A percentile compares a stretch with the other conserved stretches of the same genome.
phyloP scores from a whole-genome alignment of 2,888 invertebrate species.

The Drosophila melanosoma region DNA sequence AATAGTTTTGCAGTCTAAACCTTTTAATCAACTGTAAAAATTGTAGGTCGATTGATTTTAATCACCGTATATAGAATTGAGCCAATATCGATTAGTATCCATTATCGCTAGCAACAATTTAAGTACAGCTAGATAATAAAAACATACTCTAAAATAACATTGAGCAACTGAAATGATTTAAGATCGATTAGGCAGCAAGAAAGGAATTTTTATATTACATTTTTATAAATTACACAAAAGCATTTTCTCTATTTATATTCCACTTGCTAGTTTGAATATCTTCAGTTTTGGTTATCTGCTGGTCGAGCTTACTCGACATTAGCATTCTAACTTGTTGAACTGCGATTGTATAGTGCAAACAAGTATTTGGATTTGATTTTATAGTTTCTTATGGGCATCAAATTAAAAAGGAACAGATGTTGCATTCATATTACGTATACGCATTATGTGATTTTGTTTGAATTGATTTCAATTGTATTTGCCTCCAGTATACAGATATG shows the following conservation, averaged over 20 bases:
- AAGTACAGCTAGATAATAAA: no score
- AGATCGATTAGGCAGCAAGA: not conserved
- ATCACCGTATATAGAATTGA: not conserved
- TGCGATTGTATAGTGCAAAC: constrained; percentile 19
- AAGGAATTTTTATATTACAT: not conserved
- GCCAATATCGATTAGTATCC: not conserved
- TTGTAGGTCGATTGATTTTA: not conserved
- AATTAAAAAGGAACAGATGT: constrained; percentile 46
- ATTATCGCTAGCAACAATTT: not conserved
- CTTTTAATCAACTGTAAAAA: not conserved
- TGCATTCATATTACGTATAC: constrained; percentile 44
- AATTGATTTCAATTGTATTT: constrained; percentile 15
- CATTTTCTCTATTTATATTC: not conserved
- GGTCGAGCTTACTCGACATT: not conserved
- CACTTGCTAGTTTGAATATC: not conserved
- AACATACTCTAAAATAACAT: no score
- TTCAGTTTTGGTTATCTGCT: not conserved
- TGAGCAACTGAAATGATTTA: not conserved
- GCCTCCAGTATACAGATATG: constrained; percentile 9
- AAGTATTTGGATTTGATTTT: constrained; percentile 7
- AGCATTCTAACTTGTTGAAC: constrained; percentile 4
- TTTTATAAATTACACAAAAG: not conserved
- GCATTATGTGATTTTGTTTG: constrained; percentile 16
- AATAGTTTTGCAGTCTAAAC: not conserved
- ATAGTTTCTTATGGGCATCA: constrained; percentile 26